These are phyloP conservation scores for Nibea albiflora DNA, from an alignment of 2,113 vertebrate genomes.

Conservation along the genomic window DNA sequence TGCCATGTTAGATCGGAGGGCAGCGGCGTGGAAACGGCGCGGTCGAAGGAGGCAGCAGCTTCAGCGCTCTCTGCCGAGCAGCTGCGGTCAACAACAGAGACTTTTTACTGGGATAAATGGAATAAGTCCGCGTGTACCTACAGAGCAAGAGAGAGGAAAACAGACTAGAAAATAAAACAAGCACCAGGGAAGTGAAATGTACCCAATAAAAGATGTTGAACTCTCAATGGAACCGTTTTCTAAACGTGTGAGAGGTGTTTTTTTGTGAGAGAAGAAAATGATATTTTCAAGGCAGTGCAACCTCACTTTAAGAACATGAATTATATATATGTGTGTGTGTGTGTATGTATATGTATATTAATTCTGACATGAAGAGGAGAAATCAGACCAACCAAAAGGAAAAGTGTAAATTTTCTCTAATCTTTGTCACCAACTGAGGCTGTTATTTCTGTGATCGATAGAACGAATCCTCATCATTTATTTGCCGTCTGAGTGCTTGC, in stretches of 20 bases:
- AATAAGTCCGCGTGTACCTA: slow-evolving; percentile 2
- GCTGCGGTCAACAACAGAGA: neutral
- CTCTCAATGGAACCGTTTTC: neutral
- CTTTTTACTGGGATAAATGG: neutral
- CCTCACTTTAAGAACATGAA: neutral
- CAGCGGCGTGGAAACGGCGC: neutral
- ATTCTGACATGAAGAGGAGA: neutral
- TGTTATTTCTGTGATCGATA: neutral
- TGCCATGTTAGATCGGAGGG: slow-evolving; percentile 29
- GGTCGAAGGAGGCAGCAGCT: neutral
- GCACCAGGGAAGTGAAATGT: neutral
- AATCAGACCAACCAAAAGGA: neutral
- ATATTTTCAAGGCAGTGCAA: neutral
- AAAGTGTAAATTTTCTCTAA: neutral
- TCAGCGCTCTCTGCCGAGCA: slow-evolving; percentile 5
- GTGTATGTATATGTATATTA: neutral
- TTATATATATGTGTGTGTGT: neutral
- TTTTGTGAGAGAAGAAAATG: neutral
- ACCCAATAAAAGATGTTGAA: neutral
- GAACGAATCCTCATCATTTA: neutral
- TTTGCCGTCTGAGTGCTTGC: neutral
- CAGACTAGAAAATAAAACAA: neutral
- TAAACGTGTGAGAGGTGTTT: neutral
- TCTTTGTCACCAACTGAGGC: neutral
- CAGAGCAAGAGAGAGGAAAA: neutral